A percentile compares a stretch with the other conserved stretches of the same genome.
phyloP scores from a whole-genome alignment of 2,797 vertebrate genomes.

The Eurystomus glaucurus region DNA sequence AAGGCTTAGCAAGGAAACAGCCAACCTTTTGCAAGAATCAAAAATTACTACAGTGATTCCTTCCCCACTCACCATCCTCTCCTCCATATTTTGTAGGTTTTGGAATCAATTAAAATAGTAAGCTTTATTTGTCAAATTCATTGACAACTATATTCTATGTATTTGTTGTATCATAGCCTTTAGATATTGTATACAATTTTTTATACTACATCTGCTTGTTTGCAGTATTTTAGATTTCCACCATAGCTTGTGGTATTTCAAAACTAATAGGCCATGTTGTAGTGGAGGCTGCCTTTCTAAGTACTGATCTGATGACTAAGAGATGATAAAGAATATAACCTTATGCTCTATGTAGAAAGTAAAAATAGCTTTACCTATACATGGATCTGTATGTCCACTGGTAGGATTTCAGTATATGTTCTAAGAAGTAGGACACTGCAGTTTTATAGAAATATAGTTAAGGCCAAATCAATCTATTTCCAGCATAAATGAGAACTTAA shows the following conservation, averaged over 20 bases:
- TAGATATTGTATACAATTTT: accelerated
- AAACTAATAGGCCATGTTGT: background rate
- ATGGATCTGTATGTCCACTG: background rate
- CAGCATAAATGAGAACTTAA: background rate
- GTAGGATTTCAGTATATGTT: background rate
- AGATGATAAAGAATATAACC: background rate
- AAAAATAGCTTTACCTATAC: background rate
- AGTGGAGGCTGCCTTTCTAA: background rate
- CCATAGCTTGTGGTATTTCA: background rate
- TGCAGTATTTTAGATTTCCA: background rate
- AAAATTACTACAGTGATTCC: background rate
- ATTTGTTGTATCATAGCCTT: background rate
- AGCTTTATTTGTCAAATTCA: background rate
- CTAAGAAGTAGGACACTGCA: background rate
- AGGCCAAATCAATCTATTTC: background rate
- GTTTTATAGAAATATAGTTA: background rate
- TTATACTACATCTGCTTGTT: background rate
- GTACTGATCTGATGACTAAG: background rate
- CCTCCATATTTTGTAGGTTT: background rate
- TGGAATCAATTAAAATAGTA: background rate
- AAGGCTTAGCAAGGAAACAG: slow-evolving; percentile 13
- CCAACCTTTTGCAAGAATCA: background rate
- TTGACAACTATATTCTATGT: background rate
- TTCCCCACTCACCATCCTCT: accelerated
- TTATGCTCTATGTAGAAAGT: background rate